phyloP scores from a whole-genome alignment of 2,797 vertebrate genomes.

The Peromyscus nudipes region DNA sequence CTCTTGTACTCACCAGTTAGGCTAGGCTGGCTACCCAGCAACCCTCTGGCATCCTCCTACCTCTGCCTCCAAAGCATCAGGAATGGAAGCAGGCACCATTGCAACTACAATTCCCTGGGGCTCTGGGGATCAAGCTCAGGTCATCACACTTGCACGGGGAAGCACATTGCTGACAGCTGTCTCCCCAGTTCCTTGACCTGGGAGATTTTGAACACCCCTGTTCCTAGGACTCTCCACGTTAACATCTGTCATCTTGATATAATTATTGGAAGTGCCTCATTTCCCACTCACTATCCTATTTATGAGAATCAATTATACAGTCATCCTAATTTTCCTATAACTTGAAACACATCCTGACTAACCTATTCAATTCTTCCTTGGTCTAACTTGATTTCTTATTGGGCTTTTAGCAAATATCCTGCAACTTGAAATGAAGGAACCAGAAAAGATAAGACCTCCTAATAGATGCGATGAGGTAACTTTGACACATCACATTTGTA shows the following conservation, averaged over 20 bases:
- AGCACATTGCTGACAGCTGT: not conserved
- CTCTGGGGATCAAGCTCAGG: not conserved
- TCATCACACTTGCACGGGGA: not conserved
- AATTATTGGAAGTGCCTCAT: not conserved
- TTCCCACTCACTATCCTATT: constrained; percentile 5
- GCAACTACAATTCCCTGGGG: not conserved
- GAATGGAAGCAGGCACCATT: not conserved
- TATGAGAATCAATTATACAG: not conserved
- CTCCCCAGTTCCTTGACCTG: not conserved
- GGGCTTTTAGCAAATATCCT: not conserved
- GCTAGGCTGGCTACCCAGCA: not conserved
- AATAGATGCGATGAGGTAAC: not conserved
- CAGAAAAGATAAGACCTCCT: constrained; percentile 38
- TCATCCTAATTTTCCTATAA: not conserved
- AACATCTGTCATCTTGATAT: not conserved
- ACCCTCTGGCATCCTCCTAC: not conserved
- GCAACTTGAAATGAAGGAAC: not conserved
- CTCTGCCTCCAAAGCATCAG: not conserved
- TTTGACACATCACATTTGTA: constrained; percentile 13
- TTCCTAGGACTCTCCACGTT: not conserved
- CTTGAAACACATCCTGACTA: constrained; percentile 5
- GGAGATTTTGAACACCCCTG: not conserved
- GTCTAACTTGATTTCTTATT: not conserved
- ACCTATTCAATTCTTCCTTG: not conserved
- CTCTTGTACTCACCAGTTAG: not conserved